A percentile compares a stretch with the other conserved stretches of the same genome.
Conservation (phyloP, 2,888 invertebrate genomes). For the Sesia apiformis region DNA sequence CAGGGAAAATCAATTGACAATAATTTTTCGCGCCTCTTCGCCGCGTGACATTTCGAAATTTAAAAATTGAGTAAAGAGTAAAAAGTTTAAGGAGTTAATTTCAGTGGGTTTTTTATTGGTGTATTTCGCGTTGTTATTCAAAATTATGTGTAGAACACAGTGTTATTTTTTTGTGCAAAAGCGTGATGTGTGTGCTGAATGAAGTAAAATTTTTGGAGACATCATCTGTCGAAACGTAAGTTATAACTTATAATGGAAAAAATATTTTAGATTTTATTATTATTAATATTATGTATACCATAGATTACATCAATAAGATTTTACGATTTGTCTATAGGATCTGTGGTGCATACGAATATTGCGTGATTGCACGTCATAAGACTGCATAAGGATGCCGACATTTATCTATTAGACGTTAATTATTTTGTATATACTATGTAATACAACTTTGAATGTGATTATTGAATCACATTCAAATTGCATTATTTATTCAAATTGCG, state of each 20-base stretch:
- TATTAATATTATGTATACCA: too few relatives aligned
- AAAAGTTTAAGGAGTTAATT: not conserved
- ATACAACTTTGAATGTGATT: too few relatives aligned
- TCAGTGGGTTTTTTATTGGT: constrained; percentile 13
- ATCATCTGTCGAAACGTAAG: constrained; percentile 73
- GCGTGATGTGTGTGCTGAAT: constrained; percentile 55
- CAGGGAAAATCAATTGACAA: constrained; percentile 11
- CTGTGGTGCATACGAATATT: too few relatives aligned
- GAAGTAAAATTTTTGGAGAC: constrained; percentile 42
- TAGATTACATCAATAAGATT: too few relatives aligned
- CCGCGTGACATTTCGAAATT: constrained; percentile 12
- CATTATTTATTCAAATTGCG: too few relatives aligned
- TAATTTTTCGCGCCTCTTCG: constrained; percentile 17
- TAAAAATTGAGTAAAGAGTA: constrained; percentile 7
- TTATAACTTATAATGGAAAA: constrained; percentile 25
- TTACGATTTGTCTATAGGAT: too few relatives aligned
- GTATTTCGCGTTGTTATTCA: constrained; percentile 17
- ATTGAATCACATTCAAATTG: too few relatives aligned
- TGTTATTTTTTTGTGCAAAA: constrained; percentile 31
- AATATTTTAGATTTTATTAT: too few relatives aligned
- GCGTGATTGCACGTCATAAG: too few relatives aligned
- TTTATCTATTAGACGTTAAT: too few relatives aligned
- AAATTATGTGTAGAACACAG: constrained; percentile 42
- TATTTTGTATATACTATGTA: too few relatives aligned
- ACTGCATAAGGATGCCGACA: too few relatives aligned